Evolutionary conservation across 2,888 invertebrate species (phyloP).

Genomic region (Andrena trimmerana): DNA sequence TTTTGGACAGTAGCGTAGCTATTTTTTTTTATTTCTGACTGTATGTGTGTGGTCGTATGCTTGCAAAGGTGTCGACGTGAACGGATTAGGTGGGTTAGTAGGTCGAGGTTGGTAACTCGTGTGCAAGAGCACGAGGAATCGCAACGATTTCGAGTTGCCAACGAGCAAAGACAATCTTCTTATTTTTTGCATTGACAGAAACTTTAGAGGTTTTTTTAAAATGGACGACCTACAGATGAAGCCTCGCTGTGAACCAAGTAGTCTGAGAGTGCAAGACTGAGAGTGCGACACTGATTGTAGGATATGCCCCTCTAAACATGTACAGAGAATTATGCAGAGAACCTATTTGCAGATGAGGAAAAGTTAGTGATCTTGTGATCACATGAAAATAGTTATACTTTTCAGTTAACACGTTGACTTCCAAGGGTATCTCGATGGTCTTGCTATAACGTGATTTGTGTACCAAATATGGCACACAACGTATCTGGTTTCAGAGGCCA

Average conservation of each 20-base stretch:
- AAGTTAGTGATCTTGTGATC: neutral
- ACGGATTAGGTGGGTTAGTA: conserved; percentile 60
- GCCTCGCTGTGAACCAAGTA: neutral
- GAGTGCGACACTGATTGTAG: no score
- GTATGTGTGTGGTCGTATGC: conserved; percentile 8
- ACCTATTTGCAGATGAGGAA: neutral
- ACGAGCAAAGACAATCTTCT: neutral
- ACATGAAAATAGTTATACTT: no score
- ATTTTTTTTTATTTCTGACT: conserved; percentile 15
- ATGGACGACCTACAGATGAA: neutral
- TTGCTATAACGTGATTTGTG: no score
- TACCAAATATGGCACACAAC: no score
- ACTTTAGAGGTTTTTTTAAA: neutral
- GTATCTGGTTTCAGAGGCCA: no score
- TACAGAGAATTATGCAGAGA: neutral
- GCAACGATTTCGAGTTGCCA: conserved; percentile 10
- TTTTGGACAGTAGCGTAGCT: no score
- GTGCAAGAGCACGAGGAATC: conserved; percentile 8
- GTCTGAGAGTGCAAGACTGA: no score
- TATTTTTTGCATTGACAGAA: neutral
- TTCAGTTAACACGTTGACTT: no score
- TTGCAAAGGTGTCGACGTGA: conserved; percentile 44
- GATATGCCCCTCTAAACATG: neutral
- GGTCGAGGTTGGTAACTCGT: conserved; percentile 60
- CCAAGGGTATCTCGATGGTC: no score